Percentiles rank a stretch among this genome's conserved stretches.
Conservation (phyloP, 2,113 vertebrate species). For the Elachura formosa region DNA sequence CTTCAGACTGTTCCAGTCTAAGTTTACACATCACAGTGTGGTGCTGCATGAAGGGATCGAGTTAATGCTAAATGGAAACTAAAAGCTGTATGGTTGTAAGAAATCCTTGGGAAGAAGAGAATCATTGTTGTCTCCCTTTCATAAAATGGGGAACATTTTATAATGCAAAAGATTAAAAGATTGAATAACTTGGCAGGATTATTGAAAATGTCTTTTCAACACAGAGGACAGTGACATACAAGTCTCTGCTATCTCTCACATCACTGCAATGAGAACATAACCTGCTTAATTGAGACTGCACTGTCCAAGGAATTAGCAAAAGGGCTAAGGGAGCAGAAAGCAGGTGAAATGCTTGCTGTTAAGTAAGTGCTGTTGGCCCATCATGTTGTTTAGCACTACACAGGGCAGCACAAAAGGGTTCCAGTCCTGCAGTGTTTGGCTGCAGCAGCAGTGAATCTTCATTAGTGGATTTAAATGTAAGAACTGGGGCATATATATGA, state of each 20-base stretch:
- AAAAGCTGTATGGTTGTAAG: not conserved
- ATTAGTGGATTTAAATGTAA: conserved; percentile 16
- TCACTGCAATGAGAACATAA: not conserved
- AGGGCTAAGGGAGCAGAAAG: not conserved
- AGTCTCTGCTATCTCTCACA: not conserved
- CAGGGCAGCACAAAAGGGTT: not conserved
- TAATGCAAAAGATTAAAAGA: not conserved
- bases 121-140: not conserved
- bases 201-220: not conserved
- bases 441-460: not conserved
- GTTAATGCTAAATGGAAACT: conserved; percentile 15
- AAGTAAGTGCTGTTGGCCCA: not conserved
- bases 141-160: not conserved
- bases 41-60: not conserved
- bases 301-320: not conserved
- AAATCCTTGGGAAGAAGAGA: not conserved
- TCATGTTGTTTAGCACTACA: not conserved
- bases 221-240: not conserved
- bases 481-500: conserved; percentile 43
- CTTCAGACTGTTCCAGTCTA: not conserved
- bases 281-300: not conserved
- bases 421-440: not conserved
- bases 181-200: not conserved
- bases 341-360: not conserved
- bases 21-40: conserved; percentile 13